These are phyloP conservation scores for Caenorhabditis brenneri DNA, from an alignment of 1,140 invertebrate species.

Conservation along the genomic window DNA sequence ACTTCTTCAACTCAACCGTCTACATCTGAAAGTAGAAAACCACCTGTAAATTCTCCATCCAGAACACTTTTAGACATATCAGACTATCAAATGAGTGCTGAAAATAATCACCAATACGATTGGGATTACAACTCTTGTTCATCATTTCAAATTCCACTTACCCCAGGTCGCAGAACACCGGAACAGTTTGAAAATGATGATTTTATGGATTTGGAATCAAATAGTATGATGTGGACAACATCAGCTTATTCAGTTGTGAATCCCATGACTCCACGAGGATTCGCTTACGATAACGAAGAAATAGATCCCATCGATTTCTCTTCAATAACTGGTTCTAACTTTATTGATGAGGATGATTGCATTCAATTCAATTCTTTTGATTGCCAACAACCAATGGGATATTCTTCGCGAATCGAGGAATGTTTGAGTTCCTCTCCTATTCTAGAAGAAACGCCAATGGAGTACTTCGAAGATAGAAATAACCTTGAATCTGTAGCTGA, in stretches of 20 bases:
- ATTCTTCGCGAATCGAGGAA: not conserved
- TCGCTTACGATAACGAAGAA: too few relatives aligned
- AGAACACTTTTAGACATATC: too few relatives aligned
- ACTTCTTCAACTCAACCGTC: too few relatives aligned
- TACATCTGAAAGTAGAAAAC: too few relatives aligned
- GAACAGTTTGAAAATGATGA: not conserved
- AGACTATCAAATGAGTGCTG: too few relatives aligned
- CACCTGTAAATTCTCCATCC: too few relatives aligned
- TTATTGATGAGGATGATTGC: not conserved
- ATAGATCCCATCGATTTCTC: conserved; percentile 8
- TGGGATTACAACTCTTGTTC: too few relatives aligned
- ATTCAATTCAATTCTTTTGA: not conserved
- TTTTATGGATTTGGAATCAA: conserved; percentile 28
- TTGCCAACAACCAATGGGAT: not conserved
- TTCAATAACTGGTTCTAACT: not conserved
- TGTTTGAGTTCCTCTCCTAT: not conserved
- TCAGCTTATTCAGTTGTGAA: too few relatives aligned
- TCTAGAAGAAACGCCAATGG: not conserved
- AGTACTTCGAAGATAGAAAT: not conserved
- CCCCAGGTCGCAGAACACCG: not conserved
- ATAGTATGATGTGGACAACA: not conserved
- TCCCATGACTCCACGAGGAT: too few relatives aligned
- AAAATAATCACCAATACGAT: too few relatives aligned
- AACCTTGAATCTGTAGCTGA: not conserved
- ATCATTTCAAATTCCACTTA: not conserved